Evolutionary conservation across 2,113 vertebrate genomes (phyloP), one percentile per base, ranked within the genome.

Genomic region (Electrona antarctica): DNA sequence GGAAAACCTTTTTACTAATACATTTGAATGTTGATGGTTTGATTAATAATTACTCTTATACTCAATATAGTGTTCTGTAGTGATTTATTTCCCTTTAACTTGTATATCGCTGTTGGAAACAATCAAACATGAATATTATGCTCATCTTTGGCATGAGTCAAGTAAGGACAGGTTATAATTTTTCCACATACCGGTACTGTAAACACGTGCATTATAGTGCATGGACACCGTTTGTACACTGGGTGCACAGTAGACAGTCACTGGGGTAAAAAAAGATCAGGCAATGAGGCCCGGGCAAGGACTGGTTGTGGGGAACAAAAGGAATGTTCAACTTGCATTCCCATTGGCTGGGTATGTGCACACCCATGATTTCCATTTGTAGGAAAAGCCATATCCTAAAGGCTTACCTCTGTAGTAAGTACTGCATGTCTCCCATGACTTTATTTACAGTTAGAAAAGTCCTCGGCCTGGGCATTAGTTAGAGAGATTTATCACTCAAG

Each of bases 391-490:
- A 80, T 83, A 84, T 88, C 86, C 85, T 85, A 68, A 65, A 81
- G 83, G 82, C 82, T 83, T 75, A 78, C 77, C 78, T 49, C 51
- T 77, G 64, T 48, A 74, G 79, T 88, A 86, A 88, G 78, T 82
- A 82, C 83, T 75, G 70, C 76, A 81, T 75, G 84, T 90, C 88
- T 83, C 78, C 80, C 75, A 61, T 67, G 82, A 88, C 81, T 91
- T 91, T 90, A 90, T 91, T 91, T 91, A 91, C 88, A 87, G 87
- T 91, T 86, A 77, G 33, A 71, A 88, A 86, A 90, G 72, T 86
- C 79, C 78, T 82, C 82, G 86, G 82, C 71, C 46, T 84, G 78
- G 86, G 82, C 90, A 88, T 92, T 88, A 90, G 88, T 9, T 69
- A 7, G 0, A 29, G 71, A 90, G 90, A 92, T 91, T 91, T 89